phyloP scores from a whole-genome alignment of 2,797 vertebrate genomes.

The Galagoides demidoff region DNA sequence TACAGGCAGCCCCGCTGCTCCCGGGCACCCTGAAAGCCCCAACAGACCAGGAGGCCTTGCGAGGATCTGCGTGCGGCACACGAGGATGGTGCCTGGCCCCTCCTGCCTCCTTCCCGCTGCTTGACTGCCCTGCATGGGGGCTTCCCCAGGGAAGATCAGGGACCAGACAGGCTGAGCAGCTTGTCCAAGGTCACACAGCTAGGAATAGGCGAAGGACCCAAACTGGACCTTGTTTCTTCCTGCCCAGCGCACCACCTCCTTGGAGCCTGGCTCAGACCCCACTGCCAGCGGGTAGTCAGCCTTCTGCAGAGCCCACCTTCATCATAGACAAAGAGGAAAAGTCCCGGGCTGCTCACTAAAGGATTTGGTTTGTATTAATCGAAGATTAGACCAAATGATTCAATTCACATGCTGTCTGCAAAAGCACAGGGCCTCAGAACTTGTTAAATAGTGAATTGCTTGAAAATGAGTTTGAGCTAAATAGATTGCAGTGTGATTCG shows the following conservation, averaged over 20 bases:
- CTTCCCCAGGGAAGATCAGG: rapidly evolving
- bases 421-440: conserved; percentile 66
- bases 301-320: neutral
- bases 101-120: neutral
- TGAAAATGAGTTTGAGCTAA: conserved; percentile 80
- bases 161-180: too few species aligned
- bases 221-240: rapidly evolving
- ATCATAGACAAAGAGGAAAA: neutral
- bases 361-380: conserved; percentile 77
- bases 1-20: neutral
- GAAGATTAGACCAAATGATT: conserved; percentile 77
- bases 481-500: conserved; percentile 76
- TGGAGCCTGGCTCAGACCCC: neutral
- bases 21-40: neutral
- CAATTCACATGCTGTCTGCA: conserved; percentile 59
- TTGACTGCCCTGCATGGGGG: neutral
- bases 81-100: rapidly evolving
- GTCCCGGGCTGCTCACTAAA: conserved; percentile 12
- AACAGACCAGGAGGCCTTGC: neutral
- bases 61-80: rapidly evolving
- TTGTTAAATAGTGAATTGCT: conserved; percentile 80
- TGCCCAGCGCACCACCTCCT: rapidly evolving
- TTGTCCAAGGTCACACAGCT: neutral
- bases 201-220: neutral
- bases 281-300: neutral